These are phyloP conservation scores for Pollenia angustigena DNA, from an alignment of 2,888 invertebrate genomes.

Conservation along the genomic window DNA sequence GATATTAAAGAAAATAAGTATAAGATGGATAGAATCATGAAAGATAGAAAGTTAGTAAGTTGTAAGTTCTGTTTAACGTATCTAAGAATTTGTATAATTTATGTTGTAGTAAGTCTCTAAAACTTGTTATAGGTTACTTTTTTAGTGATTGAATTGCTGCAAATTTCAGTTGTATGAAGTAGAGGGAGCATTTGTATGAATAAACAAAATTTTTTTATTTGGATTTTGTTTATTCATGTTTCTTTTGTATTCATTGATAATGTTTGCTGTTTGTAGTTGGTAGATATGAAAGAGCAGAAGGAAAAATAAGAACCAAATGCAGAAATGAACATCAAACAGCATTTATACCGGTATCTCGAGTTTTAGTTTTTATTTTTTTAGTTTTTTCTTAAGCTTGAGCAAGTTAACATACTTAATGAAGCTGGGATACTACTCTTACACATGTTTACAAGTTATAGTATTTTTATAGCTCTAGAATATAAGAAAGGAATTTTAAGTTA, in stretches of 20 bases:
- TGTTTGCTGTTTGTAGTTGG: conserved; percentile 1
- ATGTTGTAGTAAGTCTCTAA: no score
- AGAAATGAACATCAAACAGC: conserved; percentile 24
- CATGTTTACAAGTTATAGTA: not conserved
- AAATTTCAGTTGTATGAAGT: no score
- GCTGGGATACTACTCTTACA: not conserved
- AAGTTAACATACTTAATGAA: conserved; percentile 24
- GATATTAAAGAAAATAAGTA: no score
- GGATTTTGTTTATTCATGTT: conserved; percentile 5
- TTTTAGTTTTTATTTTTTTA: conserved; percentile 12
- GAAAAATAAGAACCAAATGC: conserved; percentile 14
- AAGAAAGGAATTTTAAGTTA: conserved; percentile 12
- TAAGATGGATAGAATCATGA: no score
- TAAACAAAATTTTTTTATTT: conserved; percentile 10
- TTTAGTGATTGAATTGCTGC: not conserved
- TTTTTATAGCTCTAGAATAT: not conserved
- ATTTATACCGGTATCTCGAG: conserved; percentile 47
- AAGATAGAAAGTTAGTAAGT: no score
- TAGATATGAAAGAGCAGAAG: not conserved
- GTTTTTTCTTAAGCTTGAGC: not conserved
- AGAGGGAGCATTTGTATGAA: not conserved
- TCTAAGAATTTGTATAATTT: no score
- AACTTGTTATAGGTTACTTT: no score
- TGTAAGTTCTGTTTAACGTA: no score
- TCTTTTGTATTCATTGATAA: conserved; percentile 37